Evolutionary conservation across 2,797 vertebrate species (phyloP), one percentile per base, ranked within the genome.

Genomic region (Tympanoctomys barrerae): DNA sequence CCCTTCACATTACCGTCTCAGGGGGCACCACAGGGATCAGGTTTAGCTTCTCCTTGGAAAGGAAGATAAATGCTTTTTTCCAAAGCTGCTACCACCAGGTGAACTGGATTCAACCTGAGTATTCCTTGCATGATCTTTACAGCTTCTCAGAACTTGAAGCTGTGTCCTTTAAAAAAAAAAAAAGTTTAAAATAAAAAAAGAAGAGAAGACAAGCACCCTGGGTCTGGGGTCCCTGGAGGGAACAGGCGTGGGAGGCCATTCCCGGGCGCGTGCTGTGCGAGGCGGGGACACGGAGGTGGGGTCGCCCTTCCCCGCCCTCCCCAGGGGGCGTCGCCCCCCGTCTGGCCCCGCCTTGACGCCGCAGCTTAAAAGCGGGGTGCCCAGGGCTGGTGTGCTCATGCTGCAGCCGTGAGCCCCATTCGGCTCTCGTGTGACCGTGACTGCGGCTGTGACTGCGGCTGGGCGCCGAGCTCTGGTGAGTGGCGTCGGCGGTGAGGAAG

Each of bases 311-410:
- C 75, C 26, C 75, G 10, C 11, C 73, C 13, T 5, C 54, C 9
- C 39, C 14, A 18, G 46, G 36, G 73, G 46, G 21, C 75, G 26
- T 31, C 46, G 86, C 59, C 3, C 36, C 39, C 89, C 68, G 82
- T 82, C 70, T 89, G 62, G 36, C 89, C 96, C 90, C 59, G 21
- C 88, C 71, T 68, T 87, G 92, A 98, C 98, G 98, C 98, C 87
- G 89, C 97, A 97, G 94, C 94, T 98, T 98, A 98, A 98, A 98
- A 98, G 97, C 97, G 7, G 97, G 96, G 97, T 95, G 46, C 75
- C 13, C 46, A 97, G 85, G 94, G 49, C 42, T 0, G 79, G 79
- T 1, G n/a, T 91, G 96, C 96, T 98, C 98, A 96, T 97, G 95
- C 97, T 98, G 98, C 98, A 98, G 98, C 92, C 96, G 82, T 0